A percentile compares a stretch with the other conserved stretches of the same genome.
Conservation (phyloP, 37 sponge, comb jelly and placozoan genomes). For the Oopsacas minuta region DNA sequence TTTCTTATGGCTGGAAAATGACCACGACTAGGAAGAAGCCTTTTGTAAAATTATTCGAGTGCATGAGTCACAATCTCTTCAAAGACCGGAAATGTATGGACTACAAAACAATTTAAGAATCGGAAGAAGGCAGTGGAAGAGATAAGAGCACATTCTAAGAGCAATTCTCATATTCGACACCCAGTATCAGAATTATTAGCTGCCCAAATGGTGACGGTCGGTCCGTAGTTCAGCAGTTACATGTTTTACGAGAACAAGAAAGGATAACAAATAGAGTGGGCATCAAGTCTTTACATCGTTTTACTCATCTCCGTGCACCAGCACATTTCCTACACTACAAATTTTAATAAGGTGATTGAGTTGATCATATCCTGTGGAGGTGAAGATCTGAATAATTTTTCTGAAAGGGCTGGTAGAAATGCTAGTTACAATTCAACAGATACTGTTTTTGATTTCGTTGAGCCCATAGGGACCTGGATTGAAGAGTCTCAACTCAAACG, state of each 20-base stretch:
- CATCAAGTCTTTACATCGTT: constrained; percentile 39
- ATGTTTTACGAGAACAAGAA: constrained; percentile 23
- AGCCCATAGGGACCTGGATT: constrained; percentile 36
- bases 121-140: constrained; percentile 46
- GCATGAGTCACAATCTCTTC: constrained; percentile 4
- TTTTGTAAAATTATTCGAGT: constrained; percentile 18
- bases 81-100: constrained; percentile 18
- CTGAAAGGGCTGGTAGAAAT: constrained; percentile 34
- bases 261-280: constrained; percentile 37
- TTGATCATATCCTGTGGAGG: constrained; percentile 36
- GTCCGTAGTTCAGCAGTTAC: constrained; percentile 44
- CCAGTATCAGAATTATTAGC: background rate
- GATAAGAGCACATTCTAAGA: constrained; percentile 37
- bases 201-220: constrained; percentile 8
- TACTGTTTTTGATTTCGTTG: constrained; percentile 43
- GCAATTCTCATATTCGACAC: background rate
- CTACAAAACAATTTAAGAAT: constrained; percentile 37
- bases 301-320: constrained; percentile 44
- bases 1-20: constrained; percentile 25
- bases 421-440: constrained; percentile 41
- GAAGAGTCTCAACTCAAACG: constrained; percentile 40
- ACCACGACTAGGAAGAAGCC: constrained; percentile 33
- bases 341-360: constrained; percentile 44
- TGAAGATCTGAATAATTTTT: background rate
- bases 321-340: constrained; percentile 49